These are phyloP conservation scores for Coenonympha arcania DNA, from an alignment of 2,888 invertebrate species.

Conservation along the genomic window DNA sequence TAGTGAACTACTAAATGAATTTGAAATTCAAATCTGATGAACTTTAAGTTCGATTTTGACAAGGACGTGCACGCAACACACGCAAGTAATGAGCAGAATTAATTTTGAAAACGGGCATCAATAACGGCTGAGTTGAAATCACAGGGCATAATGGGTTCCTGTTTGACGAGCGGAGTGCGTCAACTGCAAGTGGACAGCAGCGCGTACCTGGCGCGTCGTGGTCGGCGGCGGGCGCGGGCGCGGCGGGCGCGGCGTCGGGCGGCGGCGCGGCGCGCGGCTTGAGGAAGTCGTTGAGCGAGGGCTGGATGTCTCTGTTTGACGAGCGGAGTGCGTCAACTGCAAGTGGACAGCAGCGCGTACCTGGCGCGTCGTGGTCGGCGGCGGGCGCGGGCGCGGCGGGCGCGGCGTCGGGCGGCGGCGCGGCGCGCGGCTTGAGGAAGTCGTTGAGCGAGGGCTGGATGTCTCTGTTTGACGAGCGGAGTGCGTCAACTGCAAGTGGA, in stretches of 20 bases:
- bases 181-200: too few relatives aligned
- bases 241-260: conserved; percentile 28
- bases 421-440: conserved; percentile 86
- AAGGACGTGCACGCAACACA: too few relatives aligned
- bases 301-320: conserved; percentile 94
- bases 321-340: too few relatives aligned
- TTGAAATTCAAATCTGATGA: too few relatives aligned
- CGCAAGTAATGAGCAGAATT: too few relatives aligned
- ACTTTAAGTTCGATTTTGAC: too few relatives aligned
- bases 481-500: too few relatives aligned
- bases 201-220: conserved; percentile 34
- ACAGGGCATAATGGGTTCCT: conserved; percentile 94
- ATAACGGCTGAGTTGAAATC: too few relatives aligned
- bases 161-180: too few relatives aligned
- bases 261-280: conserved; percentile 80
- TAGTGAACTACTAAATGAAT: too few relatives aligned
- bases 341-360: conserved; percentile 16
- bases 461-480: too few relatives aligned
- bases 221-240: conserved; percentile 31
- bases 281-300: conserved; percentile 88
- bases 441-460: conserved; percentile 93
- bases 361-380: conserved; percentile 33
- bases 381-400: conserved; percentile 34
- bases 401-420: conserved; percentile 33
- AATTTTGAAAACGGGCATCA: too few relatives aligned